Evolutionary conservation across 2,797 vertebrate genomes (phyloP).

Genomic region (Channallabes apus): DNA sequence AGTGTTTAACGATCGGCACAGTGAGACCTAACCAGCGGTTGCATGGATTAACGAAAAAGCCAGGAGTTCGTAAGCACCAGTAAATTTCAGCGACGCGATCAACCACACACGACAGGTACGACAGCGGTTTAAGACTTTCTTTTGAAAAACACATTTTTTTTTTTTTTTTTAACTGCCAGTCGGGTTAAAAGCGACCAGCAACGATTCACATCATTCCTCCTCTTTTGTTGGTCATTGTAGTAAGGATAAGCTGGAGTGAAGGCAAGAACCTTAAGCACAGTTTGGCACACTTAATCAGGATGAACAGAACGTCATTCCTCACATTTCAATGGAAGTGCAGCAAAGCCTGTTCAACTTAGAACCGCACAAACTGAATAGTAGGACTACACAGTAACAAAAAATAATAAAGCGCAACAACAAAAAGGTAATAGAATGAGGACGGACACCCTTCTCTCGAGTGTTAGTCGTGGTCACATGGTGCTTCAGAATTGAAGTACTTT

Average conservation of each 20-base stretch:
- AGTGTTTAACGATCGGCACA: conserved; percentile 63
- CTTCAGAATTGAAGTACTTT: conserved; percentile 72
- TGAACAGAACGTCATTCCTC: conserved; percentile 70
- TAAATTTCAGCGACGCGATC: conserved; percentile 57
- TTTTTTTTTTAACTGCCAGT: conserved; percentile 55
- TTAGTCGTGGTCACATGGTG: conserved; percentile 74
- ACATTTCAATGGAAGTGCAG: conserved; percentile 72
- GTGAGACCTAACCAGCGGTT: conserved; percentile 57
- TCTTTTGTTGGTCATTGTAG: conserved; percentile 66
- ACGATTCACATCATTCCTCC: conserved; percentile 51
- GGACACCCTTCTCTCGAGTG: conserved; percentile 73
- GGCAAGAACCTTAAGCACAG: conserved; percentile 76
- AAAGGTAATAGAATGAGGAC: conserved; percentile 41
- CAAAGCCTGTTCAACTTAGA: conserved; percentile 74
- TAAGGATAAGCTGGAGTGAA: conserved; percentile 77
- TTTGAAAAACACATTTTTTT: conserved; percentile 19
- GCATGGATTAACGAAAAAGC: conserved; percentile 60
- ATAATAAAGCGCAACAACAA: neutral
- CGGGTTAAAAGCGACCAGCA: conserved; percentile 67
- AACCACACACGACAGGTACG: conserved; percentile 61
- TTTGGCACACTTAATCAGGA: conserved; percentile 81
- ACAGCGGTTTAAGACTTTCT: conserved; percentile 53
- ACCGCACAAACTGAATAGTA: conserved; percentile 67
- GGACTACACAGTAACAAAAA: conserved; percentile 28
- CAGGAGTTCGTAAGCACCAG: conserved; percentile 67